Evolutionary conservation across 2,113 vertebrate species (phyloP).

Genomic region (Poeciliopsis prolifica): DNA sequence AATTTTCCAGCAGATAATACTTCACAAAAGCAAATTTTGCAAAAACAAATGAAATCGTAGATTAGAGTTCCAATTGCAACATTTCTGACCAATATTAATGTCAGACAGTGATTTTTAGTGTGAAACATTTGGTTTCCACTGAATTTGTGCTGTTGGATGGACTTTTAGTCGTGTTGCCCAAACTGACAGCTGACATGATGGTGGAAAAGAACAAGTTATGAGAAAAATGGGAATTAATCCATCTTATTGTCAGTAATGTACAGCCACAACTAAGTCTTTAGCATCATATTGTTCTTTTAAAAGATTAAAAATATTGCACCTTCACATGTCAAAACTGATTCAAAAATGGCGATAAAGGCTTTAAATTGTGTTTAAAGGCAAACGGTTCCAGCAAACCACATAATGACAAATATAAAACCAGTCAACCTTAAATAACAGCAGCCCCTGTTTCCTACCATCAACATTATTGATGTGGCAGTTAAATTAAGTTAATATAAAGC

Average conservation of each 20-base stretch:
- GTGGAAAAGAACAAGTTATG: background rate
- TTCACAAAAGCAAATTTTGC: background rate
- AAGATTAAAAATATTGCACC: background rate
- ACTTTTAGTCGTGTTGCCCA: background rate
- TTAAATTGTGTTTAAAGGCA: background rate
- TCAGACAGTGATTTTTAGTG: background rate
- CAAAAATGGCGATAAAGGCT: background rate
- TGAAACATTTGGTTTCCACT: background rate
- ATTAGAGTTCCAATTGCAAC: too few relatives aligned
- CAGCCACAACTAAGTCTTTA: background rate
- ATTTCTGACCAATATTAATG: too few relatives aligned
- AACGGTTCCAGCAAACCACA: background rate
- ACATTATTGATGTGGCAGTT: background rate
- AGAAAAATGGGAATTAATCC: background rate
- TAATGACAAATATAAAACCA: background rate
- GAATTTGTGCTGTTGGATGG: background rate
- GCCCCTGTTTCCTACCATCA: background rate
- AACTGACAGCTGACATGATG: background rate
- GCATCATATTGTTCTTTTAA: background rate
- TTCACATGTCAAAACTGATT: background rate
- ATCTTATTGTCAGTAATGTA: background rate
- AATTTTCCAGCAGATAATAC: background rate
- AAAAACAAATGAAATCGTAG: background rate
- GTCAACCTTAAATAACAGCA: background rate
- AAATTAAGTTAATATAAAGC: constrained; percentile 22